A percentile compares a stretch with the other conserved stretches of the same genome.
Evolutionary conservation across 92 coral and sea anemone genomes (phyloP).

Genomic region (Epizoanthus rinbou): DNA sequence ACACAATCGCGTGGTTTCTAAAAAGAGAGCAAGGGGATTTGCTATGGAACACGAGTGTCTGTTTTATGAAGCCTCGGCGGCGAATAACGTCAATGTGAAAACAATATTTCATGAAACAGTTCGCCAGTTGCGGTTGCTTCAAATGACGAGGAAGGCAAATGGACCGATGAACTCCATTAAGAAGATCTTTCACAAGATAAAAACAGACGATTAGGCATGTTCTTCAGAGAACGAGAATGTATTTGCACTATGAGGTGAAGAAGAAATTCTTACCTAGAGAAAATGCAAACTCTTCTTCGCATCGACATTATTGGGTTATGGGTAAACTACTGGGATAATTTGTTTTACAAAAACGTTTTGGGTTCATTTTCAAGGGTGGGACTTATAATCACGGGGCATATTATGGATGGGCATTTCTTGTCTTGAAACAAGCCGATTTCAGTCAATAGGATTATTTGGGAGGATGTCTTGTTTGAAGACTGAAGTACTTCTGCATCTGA

Average conservation of each 20-base stretch:
- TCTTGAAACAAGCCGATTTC: too few species aligned
- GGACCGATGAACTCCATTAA: conserved; percentile 79
- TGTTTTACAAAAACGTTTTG: too few species aligned
- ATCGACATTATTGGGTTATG: too few species aligned
- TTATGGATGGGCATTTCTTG: too few species aligned
- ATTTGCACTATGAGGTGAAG: background rate
- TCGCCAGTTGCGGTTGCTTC: conserved; percentile 70
- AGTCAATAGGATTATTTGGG: too few species aligned
- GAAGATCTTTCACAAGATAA: conserved; percentile 66
- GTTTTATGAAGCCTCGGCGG: conserved; percentile 83
- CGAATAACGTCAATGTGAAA: conserved; percentile 75
- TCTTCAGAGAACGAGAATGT: background rate
- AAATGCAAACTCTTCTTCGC: background rate
- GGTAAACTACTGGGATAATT: too few species aligned
- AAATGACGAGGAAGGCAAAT: conserved; percentile 64
- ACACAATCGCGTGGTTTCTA: conserved; percentile 74
- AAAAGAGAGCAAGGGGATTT: conserved; percentile 72
- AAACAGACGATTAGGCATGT: conserved; percentile 8
- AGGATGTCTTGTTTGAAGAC: too few species aligned
- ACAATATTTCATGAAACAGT: conserved; percentile 77
- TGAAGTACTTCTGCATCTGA: too few species aligned
- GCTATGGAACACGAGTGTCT: conserved; percentile 81
- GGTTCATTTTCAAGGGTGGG: too few species aligned
- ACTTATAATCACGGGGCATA: too few species aligned
- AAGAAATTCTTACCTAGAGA: background rate